phyloP scores from a whole-genome alignment of 2,888 invertebrate species.

The Muschampia plurimacula region DNA sequence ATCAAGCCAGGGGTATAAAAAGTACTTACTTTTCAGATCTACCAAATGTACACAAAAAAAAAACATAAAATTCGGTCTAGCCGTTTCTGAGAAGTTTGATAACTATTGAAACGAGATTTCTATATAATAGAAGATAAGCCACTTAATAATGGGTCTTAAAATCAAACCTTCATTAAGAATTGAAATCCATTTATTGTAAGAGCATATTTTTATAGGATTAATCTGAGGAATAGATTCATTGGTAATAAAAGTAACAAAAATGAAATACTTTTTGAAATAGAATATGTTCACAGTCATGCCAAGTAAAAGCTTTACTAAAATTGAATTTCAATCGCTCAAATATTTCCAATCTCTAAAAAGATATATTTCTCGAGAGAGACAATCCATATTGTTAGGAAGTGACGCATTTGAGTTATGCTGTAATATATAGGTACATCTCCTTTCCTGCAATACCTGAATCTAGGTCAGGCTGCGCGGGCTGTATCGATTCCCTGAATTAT shows the following conservation, averaged over 20 bases:
- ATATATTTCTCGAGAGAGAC: background rate
- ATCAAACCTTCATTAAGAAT: no score
- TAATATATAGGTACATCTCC: slow-evolving; percentile 4
- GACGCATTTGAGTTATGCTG: slow-evolving; percentile 5
- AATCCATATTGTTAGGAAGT: background rate
- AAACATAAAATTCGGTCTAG: no score
- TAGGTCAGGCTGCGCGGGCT: slow-evolving; percentile 34
- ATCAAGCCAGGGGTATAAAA: no score
- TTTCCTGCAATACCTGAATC: slow-evolving; percentile 37
- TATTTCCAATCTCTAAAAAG: background rate
- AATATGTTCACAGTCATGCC: background rate
- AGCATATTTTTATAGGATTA: background rate
- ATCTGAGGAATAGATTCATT: no score
- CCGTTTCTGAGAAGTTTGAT: no score
- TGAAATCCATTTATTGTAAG: background rate
- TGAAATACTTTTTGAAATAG: no score
- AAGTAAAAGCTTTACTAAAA: background rate
- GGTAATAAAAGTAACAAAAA: no score
- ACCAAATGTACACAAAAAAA: no score
- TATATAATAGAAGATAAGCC: no score
- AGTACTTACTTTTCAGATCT: no score
- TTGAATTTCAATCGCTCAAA: background rate
- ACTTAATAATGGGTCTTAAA: no score
- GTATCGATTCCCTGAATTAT: slow-evolving; percentile 29
- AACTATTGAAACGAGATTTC: no score